Percentiles rank a stretch among this genome's conserved stretches.
Evolutionary conservation across 2,797 vertebrate species (phyloP).

Genomic region (Spondyliosoma cantharus): DNA sequence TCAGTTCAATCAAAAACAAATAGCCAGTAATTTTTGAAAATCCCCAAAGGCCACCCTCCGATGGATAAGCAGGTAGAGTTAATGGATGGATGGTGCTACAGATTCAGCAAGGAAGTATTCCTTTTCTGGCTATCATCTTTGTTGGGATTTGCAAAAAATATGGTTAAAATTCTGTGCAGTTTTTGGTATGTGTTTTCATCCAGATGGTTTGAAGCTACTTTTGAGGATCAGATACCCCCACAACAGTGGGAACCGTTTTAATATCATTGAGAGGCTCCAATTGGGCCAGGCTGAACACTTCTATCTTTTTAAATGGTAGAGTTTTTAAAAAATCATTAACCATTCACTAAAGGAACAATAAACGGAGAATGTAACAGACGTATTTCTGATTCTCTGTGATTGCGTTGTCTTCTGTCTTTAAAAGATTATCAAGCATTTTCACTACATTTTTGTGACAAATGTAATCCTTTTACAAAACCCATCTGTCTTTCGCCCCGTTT

Average conservation of each 20-base stretch:
- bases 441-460: conserved; percentile 1
- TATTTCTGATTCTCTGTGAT: background rate
- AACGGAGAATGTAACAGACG: background rate
- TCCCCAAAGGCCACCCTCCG: background rate
- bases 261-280: background rate
- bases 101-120: background rate
- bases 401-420: background rate
- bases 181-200: background rate
- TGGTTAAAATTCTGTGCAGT: background rate
- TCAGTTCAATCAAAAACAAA: background rate
- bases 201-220: background rate
- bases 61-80: background rate
- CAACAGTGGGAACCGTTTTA: background rate
- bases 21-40: background rate
- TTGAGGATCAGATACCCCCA: background rate
- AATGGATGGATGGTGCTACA: background rate
- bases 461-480: background rate
- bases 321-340: background rate
- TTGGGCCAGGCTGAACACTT: background rate
- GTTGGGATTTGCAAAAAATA: background rate
- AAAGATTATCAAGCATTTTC: conserved; percentile 15
- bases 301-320: background rate
- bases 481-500: background rate
- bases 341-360: background rate
- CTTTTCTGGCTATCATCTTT: background rate